Conservation (phyloP, 2,113 vertebrate genomes). For the Pelecanoides urinatrix region DNA sequence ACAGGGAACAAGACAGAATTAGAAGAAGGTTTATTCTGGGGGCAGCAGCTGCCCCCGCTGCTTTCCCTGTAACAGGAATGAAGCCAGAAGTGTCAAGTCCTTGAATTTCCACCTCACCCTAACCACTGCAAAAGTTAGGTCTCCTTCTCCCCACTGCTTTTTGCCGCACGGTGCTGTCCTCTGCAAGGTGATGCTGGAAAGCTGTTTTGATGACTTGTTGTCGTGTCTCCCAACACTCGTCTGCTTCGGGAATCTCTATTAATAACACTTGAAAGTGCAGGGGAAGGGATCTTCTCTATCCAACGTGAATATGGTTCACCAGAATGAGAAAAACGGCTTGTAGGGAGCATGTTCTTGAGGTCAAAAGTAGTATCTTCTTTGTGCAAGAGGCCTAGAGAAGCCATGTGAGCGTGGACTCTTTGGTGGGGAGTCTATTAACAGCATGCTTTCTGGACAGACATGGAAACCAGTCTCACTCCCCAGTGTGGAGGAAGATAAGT, state of each 20-base stretch:
- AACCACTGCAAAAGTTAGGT: not conserved
- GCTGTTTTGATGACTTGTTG: not conserved
- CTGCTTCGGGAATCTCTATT: not conserved
- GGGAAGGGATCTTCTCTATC: not conserved
- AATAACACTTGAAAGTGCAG: not conserved
- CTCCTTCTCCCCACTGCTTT: not conserved
- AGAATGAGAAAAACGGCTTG: not conserved
- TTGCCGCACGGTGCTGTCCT: not conserved
- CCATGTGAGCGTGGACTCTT: not conserved
- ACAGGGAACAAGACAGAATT: not conserved
- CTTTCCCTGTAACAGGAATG: not conserved
- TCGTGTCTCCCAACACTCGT: not conserved
- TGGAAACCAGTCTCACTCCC: not conserved
- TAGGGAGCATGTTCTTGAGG: not conserved
- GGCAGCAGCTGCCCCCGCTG: not conserved
- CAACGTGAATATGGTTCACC: not conserved
- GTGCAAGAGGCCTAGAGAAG: not conserved
- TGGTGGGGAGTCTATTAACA: not conserved
- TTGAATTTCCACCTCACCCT: not conserved
- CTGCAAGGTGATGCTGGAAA: not conserved
- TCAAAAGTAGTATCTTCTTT: not conserved
- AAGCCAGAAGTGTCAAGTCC: not conserved
- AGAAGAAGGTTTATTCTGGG: not conserved
- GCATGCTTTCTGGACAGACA: rapidly evolving
- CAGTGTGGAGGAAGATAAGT: not conserved